phyloP scores from a whole-genome alignment of 2,797 vertebrate species.

The Eptatretus atami region DNA sequence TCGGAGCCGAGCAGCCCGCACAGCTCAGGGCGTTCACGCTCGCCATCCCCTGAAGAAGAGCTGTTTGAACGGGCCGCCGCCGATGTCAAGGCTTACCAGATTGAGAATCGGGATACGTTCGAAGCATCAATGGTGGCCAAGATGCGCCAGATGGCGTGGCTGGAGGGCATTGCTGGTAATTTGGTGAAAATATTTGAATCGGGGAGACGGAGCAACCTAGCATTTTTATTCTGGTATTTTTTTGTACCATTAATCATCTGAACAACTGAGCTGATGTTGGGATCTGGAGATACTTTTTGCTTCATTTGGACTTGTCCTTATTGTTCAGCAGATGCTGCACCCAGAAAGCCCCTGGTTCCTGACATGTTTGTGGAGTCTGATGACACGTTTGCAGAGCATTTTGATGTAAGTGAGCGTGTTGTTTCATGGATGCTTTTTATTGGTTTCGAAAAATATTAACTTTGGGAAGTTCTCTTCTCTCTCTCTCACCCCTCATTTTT shows the following conservation, averaged over 20 bases:
- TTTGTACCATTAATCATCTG: too few relatives aligned
- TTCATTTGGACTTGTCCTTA: background rate
- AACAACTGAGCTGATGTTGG: too few relatives aligned
- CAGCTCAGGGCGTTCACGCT: slow-evolving; percentile 85
- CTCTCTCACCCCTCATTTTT: too few relatives aligned
- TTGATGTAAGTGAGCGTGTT: slow-evolving; percentile 34
- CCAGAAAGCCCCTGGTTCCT: slow-evolving; percentile 69
- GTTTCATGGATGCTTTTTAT: too few relatives aligned
- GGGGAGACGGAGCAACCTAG: background rate
- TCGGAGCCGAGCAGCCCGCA: slow-evolving; percentile 57
- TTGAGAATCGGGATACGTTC: slow-evolving; percentile 74
- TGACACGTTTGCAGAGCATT: slow-evolving; percentile 90
- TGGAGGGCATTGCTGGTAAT: background rate
- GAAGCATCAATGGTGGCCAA: slow-evolving; percentile 86
- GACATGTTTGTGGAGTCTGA: slow-evolving; percentile 99
- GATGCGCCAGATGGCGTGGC: slow-evolving; percentile 13
- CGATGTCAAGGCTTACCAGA: slow-evolving; percentile 81
- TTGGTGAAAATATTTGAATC: background rate
- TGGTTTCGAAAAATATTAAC: too few relatives aligned
- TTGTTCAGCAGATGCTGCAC: slow-evolving; percentile 36
- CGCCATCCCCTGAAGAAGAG: slow-evolving; percentile 72
- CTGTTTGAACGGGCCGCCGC: slow-evolving; percentile 53
- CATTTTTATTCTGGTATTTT: too few relatives aligned
- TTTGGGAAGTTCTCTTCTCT: too few relatives aligned
- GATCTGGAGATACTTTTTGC: too few relatives aligned